A percentile compares a stretch with the other conserved stretches of the same genome.
Conservation (phyloP, 2,113 vertebrate genomes). For the Sapayoa aenigma region DNA sequence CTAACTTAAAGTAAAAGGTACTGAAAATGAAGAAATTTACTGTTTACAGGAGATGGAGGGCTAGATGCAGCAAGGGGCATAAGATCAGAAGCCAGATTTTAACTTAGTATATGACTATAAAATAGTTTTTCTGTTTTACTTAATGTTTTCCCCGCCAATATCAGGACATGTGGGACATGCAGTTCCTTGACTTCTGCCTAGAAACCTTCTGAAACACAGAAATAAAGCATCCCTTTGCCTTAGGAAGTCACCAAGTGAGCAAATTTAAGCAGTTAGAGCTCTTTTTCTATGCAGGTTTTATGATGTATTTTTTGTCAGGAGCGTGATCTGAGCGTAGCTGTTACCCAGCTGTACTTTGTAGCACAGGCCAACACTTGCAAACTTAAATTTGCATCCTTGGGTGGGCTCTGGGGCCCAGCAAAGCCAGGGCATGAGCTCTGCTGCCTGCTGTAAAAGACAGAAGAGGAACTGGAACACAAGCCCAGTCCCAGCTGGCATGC, state of each 20-base stretch:
- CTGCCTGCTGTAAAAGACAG: neutral
- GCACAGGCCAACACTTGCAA: neutral
- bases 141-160: neutral
- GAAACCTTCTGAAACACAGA: neutral
- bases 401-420: neutral
- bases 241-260: neutral
- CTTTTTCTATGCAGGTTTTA: neutral
- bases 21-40: neutral
- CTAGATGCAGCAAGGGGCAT: neutral
- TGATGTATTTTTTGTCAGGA: neutral
- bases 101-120: neutral
- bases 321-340: too few relatives aligned
- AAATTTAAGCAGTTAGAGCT: neutral
- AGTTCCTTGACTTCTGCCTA: neutral
- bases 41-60: neutral
- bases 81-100: neutral
- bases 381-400: neutral
- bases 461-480: neutral
- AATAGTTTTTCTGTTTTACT: neutral
- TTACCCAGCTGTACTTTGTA: neutral
- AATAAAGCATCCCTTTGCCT: neutral
- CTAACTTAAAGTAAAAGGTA: neutral
- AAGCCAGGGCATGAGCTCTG: neutral
- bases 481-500: neutral
- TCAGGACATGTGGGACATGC: accelerated